A percentile compares a stretch with the other conserved stretches of the same genome.
Conservation (phyloP, 2,113 vertebrate species). For the Lepus europaeus region DNA sequence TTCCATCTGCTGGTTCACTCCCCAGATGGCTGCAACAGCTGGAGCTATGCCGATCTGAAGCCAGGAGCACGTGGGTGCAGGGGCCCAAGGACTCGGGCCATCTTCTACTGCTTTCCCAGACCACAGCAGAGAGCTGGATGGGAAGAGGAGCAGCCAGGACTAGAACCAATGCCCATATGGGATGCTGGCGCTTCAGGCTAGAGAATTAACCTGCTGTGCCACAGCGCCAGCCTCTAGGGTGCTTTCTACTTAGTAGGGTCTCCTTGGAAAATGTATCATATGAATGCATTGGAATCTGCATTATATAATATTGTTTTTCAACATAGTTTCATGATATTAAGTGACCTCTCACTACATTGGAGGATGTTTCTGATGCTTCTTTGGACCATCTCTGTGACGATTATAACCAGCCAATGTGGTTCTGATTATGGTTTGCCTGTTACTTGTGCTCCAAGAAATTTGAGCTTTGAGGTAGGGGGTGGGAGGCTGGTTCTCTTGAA, state of each 20-base stretch:
- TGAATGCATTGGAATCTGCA: neutral
- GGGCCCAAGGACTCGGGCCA: too few species aligned
- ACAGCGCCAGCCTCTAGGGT: neutral
- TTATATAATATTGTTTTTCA: neutral
- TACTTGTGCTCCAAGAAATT: slow-evolving; percentile 34
- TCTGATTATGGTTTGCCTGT: slow-evolving; percentile 36
- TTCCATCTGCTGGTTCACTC: too few species aligned
- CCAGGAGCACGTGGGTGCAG: too few species aligned
- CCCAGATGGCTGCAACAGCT: too few species aligned
- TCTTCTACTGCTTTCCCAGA: too few species aligned
- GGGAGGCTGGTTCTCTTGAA: neutral
- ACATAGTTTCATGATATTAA: neutral
- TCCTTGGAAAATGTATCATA: neutral
- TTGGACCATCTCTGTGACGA: slow-evolving; percentile 17
- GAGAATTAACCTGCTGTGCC: too few species aligned
- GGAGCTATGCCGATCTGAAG: too few species aligned
- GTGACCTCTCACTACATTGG: neutral
- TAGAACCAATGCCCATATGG: too few species aligned
- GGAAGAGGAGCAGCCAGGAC: too few species aligned
- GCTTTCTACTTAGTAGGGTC: neutral
- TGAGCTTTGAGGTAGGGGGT: neutral
- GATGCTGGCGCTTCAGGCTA: too few species aligned
- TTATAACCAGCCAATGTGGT: neutral
- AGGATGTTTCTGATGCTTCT: neutral
- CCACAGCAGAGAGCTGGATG: too few species aligned